Percentiles rank a stretch among this genome's conserved stretches.
Conservation (phyloP, 2,888 invertebrate species). For the Anorthoa munda region DNA sequence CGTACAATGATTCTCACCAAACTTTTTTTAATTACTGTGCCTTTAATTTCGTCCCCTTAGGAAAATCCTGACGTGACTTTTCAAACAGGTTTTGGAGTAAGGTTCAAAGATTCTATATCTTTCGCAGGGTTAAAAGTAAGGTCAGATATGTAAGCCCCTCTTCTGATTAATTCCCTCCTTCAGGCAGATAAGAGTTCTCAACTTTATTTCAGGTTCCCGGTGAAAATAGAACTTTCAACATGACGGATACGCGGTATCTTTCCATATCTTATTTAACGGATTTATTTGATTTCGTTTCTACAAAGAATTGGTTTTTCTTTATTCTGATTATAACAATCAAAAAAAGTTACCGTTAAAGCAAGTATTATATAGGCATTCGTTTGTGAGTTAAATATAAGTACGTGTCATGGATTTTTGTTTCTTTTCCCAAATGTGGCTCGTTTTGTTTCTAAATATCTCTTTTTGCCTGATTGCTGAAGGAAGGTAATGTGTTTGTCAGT, state of each 20-base stretch:
- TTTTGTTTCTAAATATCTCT: too few species aligned
- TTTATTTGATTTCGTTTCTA: conserved; percentile 27
- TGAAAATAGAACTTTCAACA: conserved; percentile 31
- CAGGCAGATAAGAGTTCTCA: conserved; percentile 55
- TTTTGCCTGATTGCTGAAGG: too few species aligned
- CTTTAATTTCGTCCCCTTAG: conserved; percentile 21
- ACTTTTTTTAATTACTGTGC: conserved; percentile 22
- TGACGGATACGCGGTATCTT: conserved; percentile 19
- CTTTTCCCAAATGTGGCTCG: too few species aligned
- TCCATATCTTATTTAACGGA: conserved; percentile 5
- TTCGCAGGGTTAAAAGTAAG: conserved; percentile 45
- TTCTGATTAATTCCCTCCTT: conserved; percentile 55
- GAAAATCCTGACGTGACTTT: conserved; percentile 17
- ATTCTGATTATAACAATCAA: not conserved
- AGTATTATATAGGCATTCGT: too few species aligned
- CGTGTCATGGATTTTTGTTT: too few species aligned
- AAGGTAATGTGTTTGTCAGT: too few species aligned
- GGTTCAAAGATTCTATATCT: conserved; percentile 28
- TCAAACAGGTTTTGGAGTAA: conserved; percentile 27
- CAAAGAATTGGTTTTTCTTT: conserved; percentile 10
- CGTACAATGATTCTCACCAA: not conserved
- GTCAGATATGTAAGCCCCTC: conserved; percentile 56
- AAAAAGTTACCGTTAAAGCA: too few species aligned
- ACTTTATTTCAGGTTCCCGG: conserved; percentile 50
- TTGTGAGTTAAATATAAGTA: too few species aligned